These are phyloP conservation scores for Perognathus longimembris DNA, from an alignment of 2,113 vertebrate species.

Conservation along the genomic window DNA sequence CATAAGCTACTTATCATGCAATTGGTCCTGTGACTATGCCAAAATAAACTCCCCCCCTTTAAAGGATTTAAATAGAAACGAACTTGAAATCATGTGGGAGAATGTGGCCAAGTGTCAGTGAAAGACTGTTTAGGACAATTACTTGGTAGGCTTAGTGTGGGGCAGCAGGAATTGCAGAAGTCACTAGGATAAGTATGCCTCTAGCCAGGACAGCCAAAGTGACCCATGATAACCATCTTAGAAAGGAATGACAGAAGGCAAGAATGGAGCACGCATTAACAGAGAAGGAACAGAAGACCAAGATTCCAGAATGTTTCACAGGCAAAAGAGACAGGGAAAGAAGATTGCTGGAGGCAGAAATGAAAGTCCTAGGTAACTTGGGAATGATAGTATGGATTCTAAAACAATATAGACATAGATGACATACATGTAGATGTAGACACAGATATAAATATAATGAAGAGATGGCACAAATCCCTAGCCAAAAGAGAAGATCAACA, in stretches of 20 bases:
- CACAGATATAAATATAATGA: not conserved
- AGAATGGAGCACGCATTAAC: too few relatives aligned
- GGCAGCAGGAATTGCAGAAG: not conserved
- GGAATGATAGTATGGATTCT: rapidly evolving
- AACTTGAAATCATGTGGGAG: slow-evolving; percentile 31
- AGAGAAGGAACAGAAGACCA: too few relatives aligned
- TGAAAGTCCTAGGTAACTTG: not conserved
- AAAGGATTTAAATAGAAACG: not conserved
- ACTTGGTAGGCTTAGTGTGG: not conserved
- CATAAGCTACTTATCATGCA: not conserved
- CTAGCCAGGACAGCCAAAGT: not conserved
- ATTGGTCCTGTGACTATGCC: not conserved
- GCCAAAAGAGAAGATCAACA: not conserved
- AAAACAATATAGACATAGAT: too few relatives aligned
- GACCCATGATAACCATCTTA: not conserved
- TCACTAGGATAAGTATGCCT: not conserved
- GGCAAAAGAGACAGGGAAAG: too few relatives aligned
- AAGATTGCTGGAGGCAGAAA: too few relatives aligned
- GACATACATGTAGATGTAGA: not conserved
- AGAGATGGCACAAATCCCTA: not conserved
- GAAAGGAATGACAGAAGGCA: not conserved
- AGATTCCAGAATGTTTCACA: too few relatives aligned
- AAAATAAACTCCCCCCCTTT: not conserved
- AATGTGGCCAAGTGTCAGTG: not conserved
- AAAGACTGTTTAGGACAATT: not conserved